phyloP scores from a whole-genome alignment of 2,113 vertebrate genomes.

The Phrynosoma blainvillii region DNA sequence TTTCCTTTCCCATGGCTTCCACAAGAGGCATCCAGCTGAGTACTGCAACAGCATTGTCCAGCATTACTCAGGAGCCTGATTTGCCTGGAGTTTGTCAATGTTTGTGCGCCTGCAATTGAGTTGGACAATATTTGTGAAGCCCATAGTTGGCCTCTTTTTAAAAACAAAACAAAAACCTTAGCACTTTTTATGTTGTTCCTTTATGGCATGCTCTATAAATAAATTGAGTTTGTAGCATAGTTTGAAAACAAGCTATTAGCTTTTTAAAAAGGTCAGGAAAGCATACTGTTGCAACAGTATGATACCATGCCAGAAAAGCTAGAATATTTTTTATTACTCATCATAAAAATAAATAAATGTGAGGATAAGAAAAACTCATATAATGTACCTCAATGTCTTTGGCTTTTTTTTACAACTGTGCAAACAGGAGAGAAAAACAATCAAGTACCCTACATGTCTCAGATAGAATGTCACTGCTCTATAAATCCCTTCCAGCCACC shows the following conservation, averaged over 20 bases:
- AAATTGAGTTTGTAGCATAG: neutral
- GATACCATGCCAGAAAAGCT: neutral
- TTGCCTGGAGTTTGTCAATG: no score
- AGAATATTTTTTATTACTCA: neutral
- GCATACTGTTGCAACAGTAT: neutral
- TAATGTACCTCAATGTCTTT: neutral
- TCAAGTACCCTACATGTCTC: neutral
- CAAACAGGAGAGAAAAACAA: neutral
- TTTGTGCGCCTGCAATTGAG: neutral
- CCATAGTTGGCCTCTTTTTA: neutral
- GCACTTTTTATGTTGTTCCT: neutral
- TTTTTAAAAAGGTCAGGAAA: neutral
- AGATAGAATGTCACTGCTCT: neutral
- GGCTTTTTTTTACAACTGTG: neutral
- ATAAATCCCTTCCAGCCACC: neutral
- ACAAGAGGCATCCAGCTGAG: no score
- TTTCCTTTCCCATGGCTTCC: no score
- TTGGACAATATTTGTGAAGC: neutral
- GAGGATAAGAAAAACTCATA: neutral
- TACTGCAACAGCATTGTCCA: no score
- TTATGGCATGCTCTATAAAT: neutral
- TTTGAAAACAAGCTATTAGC: neutral
- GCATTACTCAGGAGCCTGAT: no score
- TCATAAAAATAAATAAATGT: conserved; percentile 5
- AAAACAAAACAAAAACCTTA: neutral